Conservation (phyloP, 2,797 vertebrate species). For the Parauchenoglanis ngamensis region DNA sequence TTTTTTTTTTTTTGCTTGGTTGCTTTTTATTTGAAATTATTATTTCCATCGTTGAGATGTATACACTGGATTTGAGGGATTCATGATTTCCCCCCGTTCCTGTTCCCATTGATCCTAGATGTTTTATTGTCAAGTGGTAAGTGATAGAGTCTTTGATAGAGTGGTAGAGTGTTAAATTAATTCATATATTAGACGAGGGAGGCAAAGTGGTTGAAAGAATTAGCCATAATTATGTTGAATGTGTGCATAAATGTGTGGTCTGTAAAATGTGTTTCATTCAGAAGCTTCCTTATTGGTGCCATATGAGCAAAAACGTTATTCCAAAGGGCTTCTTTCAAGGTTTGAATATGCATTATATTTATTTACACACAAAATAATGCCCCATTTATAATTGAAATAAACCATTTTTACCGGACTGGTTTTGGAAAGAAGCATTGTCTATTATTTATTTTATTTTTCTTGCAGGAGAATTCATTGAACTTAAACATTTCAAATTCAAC, state of each 20-base stretch:
- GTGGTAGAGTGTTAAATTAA: neutral
- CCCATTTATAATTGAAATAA: neutral
- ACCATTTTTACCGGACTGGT: neutral
- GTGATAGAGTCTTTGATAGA: neutral
- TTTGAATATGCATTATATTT: neutral
- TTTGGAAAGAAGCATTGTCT: neutral
- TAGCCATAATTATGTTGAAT: neutral
- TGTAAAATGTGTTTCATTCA: slow-evolving; percentile 2
- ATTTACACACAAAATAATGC: neutral
- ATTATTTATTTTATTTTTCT: neutral
- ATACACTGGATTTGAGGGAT: neutral
- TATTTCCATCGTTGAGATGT: neutral
- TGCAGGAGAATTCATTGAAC: neutral
- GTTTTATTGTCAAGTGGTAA: neutral
- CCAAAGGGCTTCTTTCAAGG: neutral
- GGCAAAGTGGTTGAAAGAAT: neutral
- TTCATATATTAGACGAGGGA: neutral
- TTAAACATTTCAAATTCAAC: neutral
- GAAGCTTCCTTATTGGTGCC: neutral
- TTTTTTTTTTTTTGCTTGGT: neutral
- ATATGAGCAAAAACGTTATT: neutral
- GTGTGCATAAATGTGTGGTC: neutral
- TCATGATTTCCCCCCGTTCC: neutral
- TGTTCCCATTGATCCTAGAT: neutral
- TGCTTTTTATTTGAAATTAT: neutral